A percentile compares a stretch with the other conserved stretches of the same genome.
phyloP scores from a whole-genome alignment of 2,888 invertebrate genomes.

The Philonicus albiceps region DNA sequence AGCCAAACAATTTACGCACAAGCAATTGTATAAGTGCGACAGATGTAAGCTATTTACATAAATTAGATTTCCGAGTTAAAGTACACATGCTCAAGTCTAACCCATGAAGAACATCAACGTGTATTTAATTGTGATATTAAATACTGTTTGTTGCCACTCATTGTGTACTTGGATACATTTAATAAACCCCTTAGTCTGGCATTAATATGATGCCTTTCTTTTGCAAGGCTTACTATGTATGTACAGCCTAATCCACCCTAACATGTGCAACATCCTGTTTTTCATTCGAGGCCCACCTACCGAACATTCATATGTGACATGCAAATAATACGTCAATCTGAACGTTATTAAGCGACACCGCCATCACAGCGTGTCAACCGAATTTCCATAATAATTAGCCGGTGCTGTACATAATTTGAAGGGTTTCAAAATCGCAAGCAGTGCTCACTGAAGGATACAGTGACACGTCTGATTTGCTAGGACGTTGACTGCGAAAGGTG shows the following conservation, averaged over 20 bases:
- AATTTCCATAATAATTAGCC: conserved; percentile 38
- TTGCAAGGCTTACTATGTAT: not conserved
- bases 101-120: too few species aligned
- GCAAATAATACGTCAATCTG: conserved; percentile 35
- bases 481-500: conserved; percentile 32
- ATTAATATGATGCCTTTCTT: not conserved
- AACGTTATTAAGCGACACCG: not conserved
- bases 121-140: not conserved
- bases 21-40: too few species aligned
- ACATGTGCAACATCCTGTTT: not conserved
- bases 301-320: conserved; percentile 3
- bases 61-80: too few species aligned
- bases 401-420: not conserved
- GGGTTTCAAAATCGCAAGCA: conserved; percentile 9
- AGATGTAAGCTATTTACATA: too few species aligned
- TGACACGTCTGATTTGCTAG: conserved; percentile 6
- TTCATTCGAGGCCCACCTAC: not conserved
- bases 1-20: too few species aligned
- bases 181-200: not conserved
- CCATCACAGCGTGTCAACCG: conserved; percentile 25
- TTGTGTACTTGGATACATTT: not conserved
- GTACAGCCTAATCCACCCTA: not conserved
- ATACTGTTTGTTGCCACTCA: not conserved
- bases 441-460: not conserved
- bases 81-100: too few species aligned